Evolutionary conservation across 2,888 invertebrate species (phyloP), one percentile per base, ranked within the genome.

Genomic region (Leptinotarsa tumamoca): DNA sequence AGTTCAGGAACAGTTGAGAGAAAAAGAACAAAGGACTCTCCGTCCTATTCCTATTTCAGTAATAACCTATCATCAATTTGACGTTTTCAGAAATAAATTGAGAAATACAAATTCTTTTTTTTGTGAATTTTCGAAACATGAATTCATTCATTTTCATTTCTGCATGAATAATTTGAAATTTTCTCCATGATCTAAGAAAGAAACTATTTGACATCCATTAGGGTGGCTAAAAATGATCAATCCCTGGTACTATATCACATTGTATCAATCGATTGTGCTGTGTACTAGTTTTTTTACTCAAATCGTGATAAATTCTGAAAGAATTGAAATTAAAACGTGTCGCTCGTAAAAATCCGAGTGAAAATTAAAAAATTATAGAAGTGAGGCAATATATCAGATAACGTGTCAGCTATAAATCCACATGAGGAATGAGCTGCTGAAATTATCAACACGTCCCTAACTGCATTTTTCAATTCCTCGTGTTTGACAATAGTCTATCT

Each of bases 351-450:
- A n/a, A 52, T 17, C 15, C 17, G 2, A 18, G 23, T 21, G n/a
- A 17, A 68, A 68, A 68, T 68, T 51, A 51, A 68, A 54, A 54
- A 69, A 27, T 69, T 27, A 68, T 21, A 69, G 69, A 56, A 18
- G 56, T 7, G 23, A 18, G 67, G 17, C 54, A 33, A 69, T 69
- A 14, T 33, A 23, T 69, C 27, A 33, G 52, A 18, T 18, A 52
- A 2, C 2, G 21, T 67, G 17, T 51, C 67, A 13, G 33, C 49
- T n/a, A 67, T 67, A 67, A 67, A 67, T 49, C 13, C 49, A 18
- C 49, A 54, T 54, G 18, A 54, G 18, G 18, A 18, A 54, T 54
- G 54, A 5, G 54, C 18, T 18, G 18, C 2, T 18, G 18, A 54
- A 18, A 54, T 17, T 58, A 14, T 21, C 58, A 58, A 58, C 15